Evolutionary conservation across 1,140 invertebrate species (phyloP), one percentile per base, ranked within the genome.

Genomic region (Trypoxylus dichotomus): DNA sequence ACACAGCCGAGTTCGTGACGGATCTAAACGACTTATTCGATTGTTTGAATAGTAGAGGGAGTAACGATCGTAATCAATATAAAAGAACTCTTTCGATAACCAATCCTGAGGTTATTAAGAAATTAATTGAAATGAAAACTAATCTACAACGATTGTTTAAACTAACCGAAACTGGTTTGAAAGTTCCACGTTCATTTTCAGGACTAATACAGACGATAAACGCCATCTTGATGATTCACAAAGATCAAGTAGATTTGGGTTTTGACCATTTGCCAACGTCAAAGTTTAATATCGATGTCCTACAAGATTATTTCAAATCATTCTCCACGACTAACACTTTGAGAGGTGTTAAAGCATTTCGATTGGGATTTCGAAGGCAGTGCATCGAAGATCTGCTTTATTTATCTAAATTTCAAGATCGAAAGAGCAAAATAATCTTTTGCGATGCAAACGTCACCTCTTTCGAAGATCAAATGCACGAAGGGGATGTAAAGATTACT

Each of bases 1-100:
- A 77, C 15, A 77, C 79, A 29, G 77, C 75, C 32, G 76, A 81
- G 73, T 79, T 82, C 71, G 41, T 82, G 47, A 43, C 37, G 58
- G 24, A 76, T 37, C 25, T 76, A 21, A 80, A 82, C 63, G 77
- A 82, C 78, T 75, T 81, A 29, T 81, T 81, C 80, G 79, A 81
- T 78, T 77, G 37, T 27, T 15, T 68, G 21, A 79, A 63, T 75
- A 81, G 71, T 78, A 29, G 60, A 68, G 76, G 43, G 37, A 47
- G 29, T 47, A 47, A 75, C 32, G 29, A n/a, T n/a, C n/a, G n/a
- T n/a, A n/a, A n/a, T n/a, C n/a, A n/a, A n/a, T n/a, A n/a, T n/a
- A n/a, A n/a, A n/a, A n/a, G n/a, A n/a, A n/a, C n/a, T n/a, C n/a
- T n/a, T n/a, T n/a, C n/a, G n/a, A n/a, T n/a, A n/a, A n/a, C n/a